A percentile compares a stretch with the other conserved stretches of the same genome.
phyloP scores from a whole-genome alignment of 1,140 invertebrate species.

The Procambarus clarkii region DNA sequence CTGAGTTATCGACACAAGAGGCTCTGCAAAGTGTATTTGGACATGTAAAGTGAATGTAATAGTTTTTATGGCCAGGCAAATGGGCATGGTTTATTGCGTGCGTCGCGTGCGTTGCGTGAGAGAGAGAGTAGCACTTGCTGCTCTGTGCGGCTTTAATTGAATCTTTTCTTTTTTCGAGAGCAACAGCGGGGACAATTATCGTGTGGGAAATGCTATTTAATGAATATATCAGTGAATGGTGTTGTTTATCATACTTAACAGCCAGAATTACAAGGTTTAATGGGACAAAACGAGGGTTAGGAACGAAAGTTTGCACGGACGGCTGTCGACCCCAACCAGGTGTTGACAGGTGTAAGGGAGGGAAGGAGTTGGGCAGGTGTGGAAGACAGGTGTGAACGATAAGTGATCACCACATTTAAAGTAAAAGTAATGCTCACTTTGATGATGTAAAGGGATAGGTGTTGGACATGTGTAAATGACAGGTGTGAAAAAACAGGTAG shows the following conservation, averaged over 20 bases:
- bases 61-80: neutral
- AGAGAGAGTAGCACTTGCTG: neutral
- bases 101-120: neutral
- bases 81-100: neutral
- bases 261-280: too few species aligned
- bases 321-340: too few species aligned
- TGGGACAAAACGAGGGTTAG: too few species aligned
- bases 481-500: too few species aligned
- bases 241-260: neutral
- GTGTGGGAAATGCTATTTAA: neutral
- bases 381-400: too few species aligned
- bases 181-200: neutral
- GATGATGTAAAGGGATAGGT: too few species aligned
- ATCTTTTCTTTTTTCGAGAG: neutral
- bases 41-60: slow-evolving; percentile 15
- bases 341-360: too few species aligned
- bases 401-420: too few species aligned
- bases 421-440: too few species aligned
- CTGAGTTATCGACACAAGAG: neutral
- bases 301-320: too few species aligned
- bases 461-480: too few species aligned
- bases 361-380: too few species aligned
- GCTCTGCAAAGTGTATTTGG: neutral
- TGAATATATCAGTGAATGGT: neutral
- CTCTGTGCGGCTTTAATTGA: neutral